Conservation (phyloP, 2,797 vertebrate genomes). For the Lycodopsis pacificus region DNA sequence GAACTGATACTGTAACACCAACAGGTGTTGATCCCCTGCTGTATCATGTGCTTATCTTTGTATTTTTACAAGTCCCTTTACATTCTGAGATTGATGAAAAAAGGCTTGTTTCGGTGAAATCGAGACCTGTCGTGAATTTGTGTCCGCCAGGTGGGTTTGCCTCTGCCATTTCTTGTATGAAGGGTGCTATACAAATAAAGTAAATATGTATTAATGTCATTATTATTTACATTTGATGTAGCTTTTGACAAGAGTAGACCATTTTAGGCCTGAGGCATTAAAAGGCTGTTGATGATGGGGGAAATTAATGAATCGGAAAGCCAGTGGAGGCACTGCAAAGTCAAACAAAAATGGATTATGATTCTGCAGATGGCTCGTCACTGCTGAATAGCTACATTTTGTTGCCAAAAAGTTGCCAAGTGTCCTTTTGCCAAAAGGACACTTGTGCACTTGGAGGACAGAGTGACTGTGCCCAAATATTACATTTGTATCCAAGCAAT, state of each 20-base stretch:
- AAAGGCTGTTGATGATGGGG: neutral
- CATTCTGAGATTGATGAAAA: too few relatives aligned
- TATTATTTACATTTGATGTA: neutral
- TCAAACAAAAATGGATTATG: slow-evolving; percentile 29
- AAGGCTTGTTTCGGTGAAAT: too few relatives aligned
- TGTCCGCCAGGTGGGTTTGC: too few relatives aligned
- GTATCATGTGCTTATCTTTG: too few relatives aligned
- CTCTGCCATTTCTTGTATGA: neutral
- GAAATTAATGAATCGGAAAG: slow-evolving; percentile 7
- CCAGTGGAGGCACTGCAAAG: neutral
- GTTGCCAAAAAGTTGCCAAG: slow-evolving; percentile 22
- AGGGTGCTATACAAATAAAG: too few relatives aligned
- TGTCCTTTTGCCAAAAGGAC: slow-evolving; percentile 36
- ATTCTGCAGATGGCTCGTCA: slow-evolving; percentile 8
- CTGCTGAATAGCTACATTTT: neutral
- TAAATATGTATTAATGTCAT: too few relatives aligned
- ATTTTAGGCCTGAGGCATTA: neutral
- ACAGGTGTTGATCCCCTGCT: too few relatives aligned
- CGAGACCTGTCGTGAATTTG: too few relatives aligned
- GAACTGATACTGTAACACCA: neutral
- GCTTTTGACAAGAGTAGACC: neutral
- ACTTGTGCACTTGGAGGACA: slow-evolving; percentile 16
- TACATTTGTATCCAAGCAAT: slow-evolving; percentile 24
- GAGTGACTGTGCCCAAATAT: slow-evolving; percentile 9
- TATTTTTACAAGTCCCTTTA: too few relatives aligned